Base-by-base conservation (phyloP, 1,140 invertebrate genomes). In the Micrasema minimum region DNA sequence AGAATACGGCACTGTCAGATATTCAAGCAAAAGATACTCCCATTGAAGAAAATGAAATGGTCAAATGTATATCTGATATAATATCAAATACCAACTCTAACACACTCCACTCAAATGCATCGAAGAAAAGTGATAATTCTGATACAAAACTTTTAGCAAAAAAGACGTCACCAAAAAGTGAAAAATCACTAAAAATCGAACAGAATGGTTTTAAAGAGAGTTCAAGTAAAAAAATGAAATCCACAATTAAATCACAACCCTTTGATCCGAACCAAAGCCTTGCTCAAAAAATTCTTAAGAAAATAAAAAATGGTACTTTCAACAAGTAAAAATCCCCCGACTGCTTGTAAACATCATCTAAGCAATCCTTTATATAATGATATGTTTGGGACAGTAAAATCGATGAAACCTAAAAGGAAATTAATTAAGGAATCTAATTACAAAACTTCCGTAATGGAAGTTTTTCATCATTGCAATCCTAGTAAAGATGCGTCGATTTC, bases 181-280 rank as follows among this genome's bases (percentile, higher is more conserved):
- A n/a, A n/a, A n/a, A n/a, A n/a, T n/a, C n/a, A n/a, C n/a, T 14
- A 45, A 14, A 43, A 12, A 23, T 46, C 10, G 3, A 45, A n/a
- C 0, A 46, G 9, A 45, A 6, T 45, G 26, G 26, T 11, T 65
- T 16, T 14, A n/a, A n/a, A n/a, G n/a, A n/a, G n/a, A n/a, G n/a
- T n/a, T n/a, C n/a, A n/a, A n/a, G n/a, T n/a, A n/a, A n/a, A n/a
- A n/a, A n/a, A n/a, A n/a, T n/a, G n/a, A n/a, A n/a, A n/a, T n/a
- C n/a, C n/a, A n/a, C n/a, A n/a, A n/a, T n/a, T n/a, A n/a, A n/a
- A n/a, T n/a, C n/a, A n/a, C n/a, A n/a, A n/a, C n/a, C 26, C 4
- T 68, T 68, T 68, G 66, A 68, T 68, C 45, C 51, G n/a, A 57
- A 68, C 38, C 10, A 23, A 16, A 68, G 66, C 41, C 37, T 68